Percentiles rank a stretch among this genome's conserved stretches.
Conservation (phyloP, 35 echinoderm and acorn worm species). For the Apostichopus japonicus region DNA sequence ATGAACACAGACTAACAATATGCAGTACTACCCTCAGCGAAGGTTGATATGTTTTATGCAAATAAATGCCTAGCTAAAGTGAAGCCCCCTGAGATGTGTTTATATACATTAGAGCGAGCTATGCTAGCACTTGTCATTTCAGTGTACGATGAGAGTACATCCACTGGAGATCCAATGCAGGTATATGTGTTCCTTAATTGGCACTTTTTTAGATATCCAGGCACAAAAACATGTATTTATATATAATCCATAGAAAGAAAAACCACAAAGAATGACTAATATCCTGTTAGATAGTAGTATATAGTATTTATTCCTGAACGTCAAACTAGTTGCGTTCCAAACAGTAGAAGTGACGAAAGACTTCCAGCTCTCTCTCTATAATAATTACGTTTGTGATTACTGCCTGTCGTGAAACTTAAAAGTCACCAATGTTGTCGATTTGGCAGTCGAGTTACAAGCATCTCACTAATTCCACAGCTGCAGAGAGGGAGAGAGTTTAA, state of each 20-base stretch:
- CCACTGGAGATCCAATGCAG: neutral
- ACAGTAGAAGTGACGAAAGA: no score
- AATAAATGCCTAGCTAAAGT: neutral
- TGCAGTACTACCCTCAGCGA: neutral
- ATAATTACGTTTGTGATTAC: neutral
- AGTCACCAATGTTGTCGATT: neutral
- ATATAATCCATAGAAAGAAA: neutral
- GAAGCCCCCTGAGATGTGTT: neutral
- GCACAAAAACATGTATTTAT: neutral
- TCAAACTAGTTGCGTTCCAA: no score
- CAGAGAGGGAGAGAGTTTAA: neutral
- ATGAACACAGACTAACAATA: neutral
- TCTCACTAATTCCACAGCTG: neutral
- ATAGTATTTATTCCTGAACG: no score
- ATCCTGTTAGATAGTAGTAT: neutral
- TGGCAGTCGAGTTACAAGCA: neutral
- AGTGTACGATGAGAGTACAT: neutral
- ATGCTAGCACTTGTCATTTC: no score
- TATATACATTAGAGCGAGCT: neutral
- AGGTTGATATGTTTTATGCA: conserved; percentile 6
- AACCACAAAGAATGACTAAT: neutral
- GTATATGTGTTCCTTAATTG: neutral
- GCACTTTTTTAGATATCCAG: neutral
- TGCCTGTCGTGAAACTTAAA: neutral
- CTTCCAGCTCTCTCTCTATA: neutral